Evolutionary conservation across 2,797 vertebrate species (phyloP).

Genomic region (Alfaro cultratus): DNA sequence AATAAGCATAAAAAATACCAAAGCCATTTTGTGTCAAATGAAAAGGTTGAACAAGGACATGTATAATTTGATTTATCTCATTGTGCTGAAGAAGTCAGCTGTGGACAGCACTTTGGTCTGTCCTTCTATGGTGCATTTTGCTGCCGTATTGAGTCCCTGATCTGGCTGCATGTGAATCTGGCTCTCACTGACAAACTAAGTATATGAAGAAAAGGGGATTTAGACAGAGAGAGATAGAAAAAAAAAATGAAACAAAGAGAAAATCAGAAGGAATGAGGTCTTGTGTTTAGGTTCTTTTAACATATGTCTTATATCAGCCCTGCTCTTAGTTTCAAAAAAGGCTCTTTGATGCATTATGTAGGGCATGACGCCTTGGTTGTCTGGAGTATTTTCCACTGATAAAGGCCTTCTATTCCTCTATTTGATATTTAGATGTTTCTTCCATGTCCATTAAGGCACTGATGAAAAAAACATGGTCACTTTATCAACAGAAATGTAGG

Average conservation of each 20-base stretch:
- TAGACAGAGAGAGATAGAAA: conserved; percentile 37
- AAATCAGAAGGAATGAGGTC: conserved; percentile 36
- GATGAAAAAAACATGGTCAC: conserved; percentile 40
- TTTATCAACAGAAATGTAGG: conserved; percentile 52
- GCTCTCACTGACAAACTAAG: conserved; percentile 52
- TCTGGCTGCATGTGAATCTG: conserved; percentile 65
- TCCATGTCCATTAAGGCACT: conserved; percentile 36
- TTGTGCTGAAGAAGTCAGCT: conserved; percentile 40
- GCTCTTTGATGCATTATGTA: conserved; percentile 32
- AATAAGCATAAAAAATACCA: conserved; percentile 16
- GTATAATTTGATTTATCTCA: conserved; percentile 27
- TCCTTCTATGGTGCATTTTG: conserved; percentile 60
- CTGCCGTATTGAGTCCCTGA: conserved; percentile 54
- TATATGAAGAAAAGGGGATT: conserved; percentile 35
- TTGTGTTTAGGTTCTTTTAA: conserved; percentile 24
- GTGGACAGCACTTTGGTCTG: conserved; percentile 20
- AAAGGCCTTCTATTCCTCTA: conserved; percentile 8
- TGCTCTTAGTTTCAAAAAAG: conserved; percentile 22
- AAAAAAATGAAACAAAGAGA: conserved; percentile 33
- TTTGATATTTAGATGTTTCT: conserved; percentile 46
- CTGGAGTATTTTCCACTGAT: conserved; percentile 19
- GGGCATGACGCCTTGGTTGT: conserved; percentile 7
- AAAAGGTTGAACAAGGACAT: conserved; percentile 16
- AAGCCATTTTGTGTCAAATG: conserved; percentile 7
- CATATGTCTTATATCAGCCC: conserved; percentile 12